Evolutionary conservation across 2,888 invertebrate species (phyloP).

Genomic region (Orthonychiurus folsomi): DNA sequence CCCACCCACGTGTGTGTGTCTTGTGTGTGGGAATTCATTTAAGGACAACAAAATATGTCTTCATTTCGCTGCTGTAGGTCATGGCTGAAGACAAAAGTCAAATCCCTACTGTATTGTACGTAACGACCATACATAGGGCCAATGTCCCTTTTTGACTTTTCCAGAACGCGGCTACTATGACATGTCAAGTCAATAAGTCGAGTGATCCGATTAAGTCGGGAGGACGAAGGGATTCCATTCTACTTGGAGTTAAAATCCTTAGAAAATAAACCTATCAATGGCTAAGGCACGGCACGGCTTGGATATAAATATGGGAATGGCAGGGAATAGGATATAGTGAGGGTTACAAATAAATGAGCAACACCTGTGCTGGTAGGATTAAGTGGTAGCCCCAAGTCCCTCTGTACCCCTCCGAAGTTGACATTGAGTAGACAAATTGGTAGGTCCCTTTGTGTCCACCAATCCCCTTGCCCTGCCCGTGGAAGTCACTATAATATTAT

Average conservation of each 20-base stretch:
- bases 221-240: neutral
- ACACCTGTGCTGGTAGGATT: conserved; percentile 27
- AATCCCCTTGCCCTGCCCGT: conserved; percentile 9
- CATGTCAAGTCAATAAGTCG: conserved; percentile 29
- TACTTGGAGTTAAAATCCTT: neutral
- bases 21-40: too few relatives aligned
- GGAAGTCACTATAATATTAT: conserved; percentile 26
- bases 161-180: too few relatives aligned
- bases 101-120: conserved; percentile 10
- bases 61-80: conserved; percentile 24
- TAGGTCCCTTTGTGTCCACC: conserved; percentile 6
- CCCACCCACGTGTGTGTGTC: too few relatives aligned
- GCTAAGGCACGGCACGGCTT: too few relatives aligned
- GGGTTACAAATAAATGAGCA: conserved; percentile 9
- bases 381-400: conserved; percentile 3
- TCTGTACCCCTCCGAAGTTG: conserved; percentile 11
- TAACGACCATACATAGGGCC: too few relatives aligned
- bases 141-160: too few relatives aligned
- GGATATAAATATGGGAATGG: too few relatives aligned
- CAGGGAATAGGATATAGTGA: neutral
- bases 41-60: too few relatives aligned
- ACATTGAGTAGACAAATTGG: conserved; percentile 36
- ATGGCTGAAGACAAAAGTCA: conserved; percentile 10
- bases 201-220: conserved; percentile 30
- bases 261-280: neutral